These are phyloP conservation scores for Magallana gigas DNA, from an alignment of 1,140 invertebrate species.

Conservation along the genomic window DNA sequence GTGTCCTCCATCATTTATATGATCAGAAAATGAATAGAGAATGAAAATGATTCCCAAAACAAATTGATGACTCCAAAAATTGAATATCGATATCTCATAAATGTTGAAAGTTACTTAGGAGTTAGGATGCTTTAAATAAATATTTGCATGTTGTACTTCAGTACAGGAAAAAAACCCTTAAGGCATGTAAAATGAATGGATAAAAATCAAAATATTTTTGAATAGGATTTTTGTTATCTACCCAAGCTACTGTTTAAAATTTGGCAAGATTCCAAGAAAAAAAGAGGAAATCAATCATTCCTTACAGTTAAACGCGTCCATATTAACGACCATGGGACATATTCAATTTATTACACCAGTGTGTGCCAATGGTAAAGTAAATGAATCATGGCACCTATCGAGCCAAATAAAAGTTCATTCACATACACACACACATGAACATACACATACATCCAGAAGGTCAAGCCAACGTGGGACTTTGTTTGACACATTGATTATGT, in stretches of 20 bases:
- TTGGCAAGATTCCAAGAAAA: background rate
- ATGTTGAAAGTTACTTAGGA: too few relatives aligned
- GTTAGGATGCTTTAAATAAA: too few relatives aligned
- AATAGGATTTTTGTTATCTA: background rate
- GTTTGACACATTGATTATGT: background rate
- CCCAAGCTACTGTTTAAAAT: background rate
- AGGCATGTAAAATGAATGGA: background rate
- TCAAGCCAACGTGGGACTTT: background rate
- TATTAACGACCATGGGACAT: background rate
- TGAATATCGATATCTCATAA: too few relatives aligned
- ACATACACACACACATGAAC: background rate
- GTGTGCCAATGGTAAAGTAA: background rate
- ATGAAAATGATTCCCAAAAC: too few relatives aligned
- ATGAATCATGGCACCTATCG: background rate
- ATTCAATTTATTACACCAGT: background rate
- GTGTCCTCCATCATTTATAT: too few relatives aligned
- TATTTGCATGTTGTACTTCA: too few relatives aligned
- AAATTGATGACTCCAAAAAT: too few relatives aligned
- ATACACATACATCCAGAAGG: background rate
- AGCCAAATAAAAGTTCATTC: background rate
- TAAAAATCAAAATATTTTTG: constrained; percentile 22
- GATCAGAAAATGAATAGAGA: too few relatives aligned
- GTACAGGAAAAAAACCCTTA: background rate
- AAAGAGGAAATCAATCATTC: background rate
- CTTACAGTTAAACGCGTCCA: background rate